phyloP scores from a whole-genome alignment of 2,797 vertebrate genomes.

The Nothura maculosa region DNA sequence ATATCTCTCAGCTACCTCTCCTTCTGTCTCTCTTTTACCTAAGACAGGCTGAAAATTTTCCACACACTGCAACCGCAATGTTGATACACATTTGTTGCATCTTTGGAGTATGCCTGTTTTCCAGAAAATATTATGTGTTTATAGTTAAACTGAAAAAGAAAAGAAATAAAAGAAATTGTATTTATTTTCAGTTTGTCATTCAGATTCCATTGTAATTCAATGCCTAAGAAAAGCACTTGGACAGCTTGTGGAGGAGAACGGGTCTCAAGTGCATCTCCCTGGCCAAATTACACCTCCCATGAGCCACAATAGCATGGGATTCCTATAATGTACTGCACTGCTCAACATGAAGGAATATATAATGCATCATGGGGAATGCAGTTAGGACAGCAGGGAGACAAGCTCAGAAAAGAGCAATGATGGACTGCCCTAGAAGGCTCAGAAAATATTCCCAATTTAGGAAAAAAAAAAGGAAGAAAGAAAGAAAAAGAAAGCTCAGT shows the following conservation, averaged over 20 bases:
- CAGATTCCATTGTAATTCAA: neutral
- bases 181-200: neutral
- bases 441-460: neutral
- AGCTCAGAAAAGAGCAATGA: neutral
- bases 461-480: neutral
- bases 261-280: neutral
- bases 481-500: too few relatives aligned
- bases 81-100: neutral
- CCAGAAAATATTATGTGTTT: neutral
- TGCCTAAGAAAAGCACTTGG: neutral
- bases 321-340: neutral
- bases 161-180: neutral
- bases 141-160: neutral
- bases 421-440: neutral
- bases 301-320: neutral
- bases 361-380: neutral
- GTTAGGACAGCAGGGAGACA: neutral
- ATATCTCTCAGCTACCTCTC: conserved; percentile 13
- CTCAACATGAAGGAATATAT: neutral
- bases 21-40: neutral
- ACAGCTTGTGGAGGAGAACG: neutral
- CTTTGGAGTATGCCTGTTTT: neutral
- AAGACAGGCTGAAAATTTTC: conserved; percentile 1
- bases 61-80: neutral
- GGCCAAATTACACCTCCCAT: neutral